phyloP scores from a whole-genome alignment of 2,888 invertebrate species.

The Aphodius granarius region DNA sequence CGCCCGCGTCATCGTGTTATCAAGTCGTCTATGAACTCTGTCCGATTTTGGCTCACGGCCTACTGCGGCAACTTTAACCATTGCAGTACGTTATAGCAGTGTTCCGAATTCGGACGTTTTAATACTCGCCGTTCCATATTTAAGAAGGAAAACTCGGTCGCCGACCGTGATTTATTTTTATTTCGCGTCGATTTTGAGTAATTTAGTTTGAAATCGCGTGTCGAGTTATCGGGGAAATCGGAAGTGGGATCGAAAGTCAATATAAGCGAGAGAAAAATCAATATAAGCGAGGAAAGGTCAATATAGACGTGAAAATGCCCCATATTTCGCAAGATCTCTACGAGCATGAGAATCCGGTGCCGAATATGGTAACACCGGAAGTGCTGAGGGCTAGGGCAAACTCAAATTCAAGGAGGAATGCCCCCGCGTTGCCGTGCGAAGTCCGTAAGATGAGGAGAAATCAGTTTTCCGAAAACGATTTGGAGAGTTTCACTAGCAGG shows the following conservation, averaged over 20 bases:
- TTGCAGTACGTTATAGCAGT: not conserved
- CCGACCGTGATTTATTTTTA: too few relatives aligned
- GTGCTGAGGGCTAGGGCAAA: conserved; percentile 63
- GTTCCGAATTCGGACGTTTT: not conserved
- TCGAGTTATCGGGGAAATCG: too few relatives aligned
- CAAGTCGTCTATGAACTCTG: not conserved
- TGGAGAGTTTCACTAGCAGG: conserved; percentile 62
- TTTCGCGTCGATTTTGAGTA: too few relatives aligned
- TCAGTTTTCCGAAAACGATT: conserved; percentile 54
- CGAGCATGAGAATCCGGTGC: conserved; percentile 60
- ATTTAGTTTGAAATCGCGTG: not conserved
- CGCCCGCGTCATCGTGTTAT: not conserved
- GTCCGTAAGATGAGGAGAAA: conserved; percentile 17
- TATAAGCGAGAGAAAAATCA: too few relatives aligned
- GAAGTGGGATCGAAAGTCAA: too few relatives aligned
- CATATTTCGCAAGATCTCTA: conserved; percentile 57
- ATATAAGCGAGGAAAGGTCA: too few relatives aligned
- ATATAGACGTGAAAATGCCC: conserved; percentile 56
- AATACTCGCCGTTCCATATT: too few relatives aligned
- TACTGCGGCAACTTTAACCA: not conserved
- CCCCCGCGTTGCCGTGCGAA: conserved; percentile 36
- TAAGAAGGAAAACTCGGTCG: too few relatives aligned
- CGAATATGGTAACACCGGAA: conserved; percentile 56
- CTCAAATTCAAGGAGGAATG: conserved; percentile 53
- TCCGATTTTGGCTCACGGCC: not conserved